phyloP scores from a whole-genome alignment of 2,888 invertebrate genomes.

The Lasioglossum calceatum region DNA sequence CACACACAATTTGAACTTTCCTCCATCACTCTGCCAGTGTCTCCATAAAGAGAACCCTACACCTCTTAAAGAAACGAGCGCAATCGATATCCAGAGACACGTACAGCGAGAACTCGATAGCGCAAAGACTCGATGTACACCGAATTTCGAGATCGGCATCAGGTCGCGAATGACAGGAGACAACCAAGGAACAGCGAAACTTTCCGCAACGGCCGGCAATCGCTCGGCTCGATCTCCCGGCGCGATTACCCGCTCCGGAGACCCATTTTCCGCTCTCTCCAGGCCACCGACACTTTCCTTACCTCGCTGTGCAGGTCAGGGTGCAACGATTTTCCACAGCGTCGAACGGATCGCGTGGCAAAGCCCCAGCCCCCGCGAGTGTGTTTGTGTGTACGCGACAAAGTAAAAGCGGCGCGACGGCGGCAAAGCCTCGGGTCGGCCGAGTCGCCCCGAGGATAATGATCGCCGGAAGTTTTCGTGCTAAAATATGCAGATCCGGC shows the following conservation, averaged over 20 bases:
- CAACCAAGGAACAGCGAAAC: neutral
- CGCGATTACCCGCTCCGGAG: constrained; percentile 18
- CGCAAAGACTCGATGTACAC: neutral
- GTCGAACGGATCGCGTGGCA: constrained; percentile 56
- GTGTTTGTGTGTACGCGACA: constrained; percentile 49
- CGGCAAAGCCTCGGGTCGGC: constrained; percentile 50
- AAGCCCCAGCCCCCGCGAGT: constrained; percentile 11
- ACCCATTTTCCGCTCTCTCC: constrained; percentile 30
- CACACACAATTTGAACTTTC: no score
- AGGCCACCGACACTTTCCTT: constrained; percentile 18
- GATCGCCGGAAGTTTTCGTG: constrained; percentile 84
- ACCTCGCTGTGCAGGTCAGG: constrained; percentile 44
- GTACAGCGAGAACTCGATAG: neutral
- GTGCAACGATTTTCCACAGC: constrained; percentile 66
- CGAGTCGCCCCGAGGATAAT: constrained; percentile 78
- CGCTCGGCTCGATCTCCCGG: neutral
- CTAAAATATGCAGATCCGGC: constrained; percentile 84
- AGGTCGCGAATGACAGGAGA: neutral
- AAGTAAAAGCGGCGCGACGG: constrained; percentile 39
- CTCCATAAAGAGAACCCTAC: neutral
- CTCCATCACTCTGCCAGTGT: no score
- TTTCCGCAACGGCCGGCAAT: neutral
- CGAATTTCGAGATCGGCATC: neutral
- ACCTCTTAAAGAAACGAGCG: neutral
- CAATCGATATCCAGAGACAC: neutral